phyloP scores from a whole-genome alignment of 2,797 vertebrate genomes.

The Halcyon chelicuti region DNA sequence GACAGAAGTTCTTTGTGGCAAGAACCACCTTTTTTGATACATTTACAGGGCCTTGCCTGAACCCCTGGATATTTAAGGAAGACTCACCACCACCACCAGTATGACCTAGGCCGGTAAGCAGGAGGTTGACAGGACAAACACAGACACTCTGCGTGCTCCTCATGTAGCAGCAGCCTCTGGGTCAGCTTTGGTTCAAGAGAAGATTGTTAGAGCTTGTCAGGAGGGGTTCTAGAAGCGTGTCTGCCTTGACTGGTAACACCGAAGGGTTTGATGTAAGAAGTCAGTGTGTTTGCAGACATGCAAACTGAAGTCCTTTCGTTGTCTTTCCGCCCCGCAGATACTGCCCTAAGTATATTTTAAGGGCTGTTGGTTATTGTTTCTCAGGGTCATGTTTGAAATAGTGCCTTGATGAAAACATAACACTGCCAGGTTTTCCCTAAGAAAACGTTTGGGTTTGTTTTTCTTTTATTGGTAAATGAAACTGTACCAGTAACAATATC shows the following conservation, averaged over 20 bases:
- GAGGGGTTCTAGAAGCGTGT: fast-evolving
- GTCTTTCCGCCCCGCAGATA: neutral
- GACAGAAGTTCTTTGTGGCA: neutral
- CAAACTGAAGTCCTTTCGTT: neutral
- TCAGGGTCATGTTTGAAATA: neutral
- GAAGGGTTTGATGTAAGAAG: neutral
- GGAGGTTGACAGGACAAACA: neutral
- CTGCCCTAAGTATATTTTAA: neutral
- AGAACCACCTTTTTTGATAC: neutral
- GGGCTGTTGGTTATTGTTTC: neutral
- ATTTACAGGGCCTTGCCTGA: neutral
- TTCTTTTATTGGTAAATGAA: neutral
- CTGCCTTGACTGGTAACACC: neutral
- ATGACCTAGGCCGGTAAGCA: neutral
- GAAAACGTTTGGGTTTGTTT: neutral
- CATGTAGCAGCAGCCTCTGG: fast-evolving
- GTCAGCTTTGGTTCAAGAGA: neutral
- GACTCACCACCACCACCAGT: neutral
- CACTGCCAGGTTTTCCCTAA: neutral
- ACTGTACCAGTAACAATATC: neutral
- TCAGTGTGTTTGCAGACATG: neutral
- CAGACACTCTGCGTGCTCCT: fast-evolving
- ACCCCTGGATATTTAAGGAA: neutral
- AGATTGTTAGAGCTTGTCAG: neutral
- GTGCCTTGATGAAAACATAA: neutral